Conservation (phyloP, 2,888 invertebrate genomes). For the Cosmopolites sordidus region DNA sequence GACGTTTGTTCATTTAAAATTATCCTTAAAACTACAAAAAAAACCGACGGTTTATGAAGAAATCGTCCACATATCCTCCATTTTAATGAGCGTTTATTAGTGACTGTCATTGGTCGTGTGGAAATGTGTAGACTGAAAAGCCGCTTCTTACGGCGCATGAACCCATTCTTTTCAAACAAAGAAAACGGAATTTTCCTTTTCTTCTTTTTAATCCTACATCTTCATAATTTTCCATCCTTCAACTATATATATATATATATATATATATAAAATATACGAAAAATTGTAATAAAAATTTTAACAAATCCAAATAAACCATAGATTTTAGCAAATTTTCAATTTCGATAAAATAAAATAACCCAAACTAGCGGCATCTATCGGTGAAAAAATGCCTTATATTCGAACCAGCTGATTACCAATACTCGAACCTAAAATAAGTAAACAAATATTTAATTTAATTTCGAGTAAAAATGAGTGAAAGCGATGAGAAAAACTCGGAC, state of each 20-base stretch:
- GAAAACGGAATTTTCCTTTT: neutral
- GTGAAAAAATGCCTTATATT: neutral
- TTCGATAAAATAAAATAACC: no score
- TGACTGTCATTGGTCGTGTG: conserved; percentile 5
- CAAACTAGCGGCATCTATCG: no score
- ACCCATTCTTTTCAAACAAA: neutral
- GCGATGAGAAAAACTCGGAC: neutral
- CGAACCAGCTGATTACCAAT: neutral
- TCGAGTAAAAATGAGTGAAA: conserved; percentile 14
- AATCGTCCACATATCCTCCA: conserved; percentile 18
- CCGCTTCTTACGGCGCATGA: neutral
- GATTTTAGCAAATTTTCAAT: no score
- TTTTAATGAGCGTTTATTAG: conserved; percentile 13
- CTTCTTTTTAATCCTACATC: neutral
- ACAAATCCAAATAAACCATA: no score
- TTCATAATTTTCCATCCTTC: no score
- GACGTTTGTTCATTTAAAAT: conserved; percentile 47
- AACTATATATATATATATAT: no score
- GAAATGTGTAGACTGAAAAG: neutral
- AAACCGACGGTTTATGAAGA: conserved; percentile 13
- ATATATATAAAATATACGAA: no score
- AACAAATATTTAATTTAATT: neutral
- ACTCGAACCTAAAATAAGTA: neutral
- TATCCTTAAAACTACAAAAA: conserved; percentile 33
- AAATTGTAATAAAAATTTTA: no score